A percentile compares a stretch with the other conserved stretches of the same genome.
phyloP scores from a whole-genome alignment of 2,888 invertebrate genomes.

The Ectemnius cavifrons region DNA sequence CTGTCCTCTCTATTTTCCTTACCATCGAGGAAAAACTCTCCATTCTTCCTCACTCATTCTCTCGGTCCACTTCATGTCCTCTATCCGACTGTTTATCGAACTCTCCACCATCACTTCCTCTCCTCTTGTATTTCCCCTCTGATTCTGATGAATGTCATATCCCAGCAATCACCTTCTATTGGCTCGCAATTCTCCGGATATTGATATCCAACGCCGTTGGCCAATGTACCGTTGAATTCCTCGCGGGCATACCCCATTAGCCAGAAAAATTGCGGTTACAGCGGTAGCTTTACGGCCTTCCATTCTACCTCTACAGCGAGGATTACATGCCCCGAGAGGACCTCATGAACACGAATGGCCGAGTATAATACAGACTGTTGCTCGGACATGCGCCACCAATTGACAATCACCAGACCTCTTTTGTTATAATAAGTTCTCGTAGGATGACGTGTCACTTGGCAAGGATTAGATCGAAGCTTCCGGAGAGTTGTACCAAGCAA shows the following conservation, averaged over 20 bases:
- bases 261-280: no score
- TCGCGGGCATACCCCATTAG: not conserved
- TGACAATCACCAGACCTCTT: no score
- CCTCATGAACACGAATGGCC: no score
- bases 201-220: not conserved
- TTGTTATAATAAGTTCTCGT: no score
- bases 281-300: no score
- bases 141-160: slow-evolving; percentile 20
- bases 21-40: slow-evolving; percentile 35
- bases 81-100: not conserved
- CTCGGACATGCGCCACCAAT: no score
- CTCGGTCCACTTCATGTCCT: not conserved
- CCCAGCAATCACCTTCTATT: not conserved
- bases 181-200: not conserved
- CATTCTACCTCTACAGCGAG: not conserved
- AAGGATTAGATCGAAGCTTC: not conserved
- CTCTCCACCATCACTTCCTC: not conserved
- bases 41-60: slow-evolving; percentile 9
- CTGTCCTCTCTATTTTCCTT: slow-evolving; percentile 36
- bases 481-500: not conserved
- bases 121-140: not conserved
- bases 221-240: not conserved
- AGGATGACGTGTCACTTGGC: no score
- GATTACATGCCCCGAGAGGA: no score
- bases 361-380: no score